Conservation (phyloP, 2,888 invertebrate genomes). For the Cabera pusaria region DNA sequence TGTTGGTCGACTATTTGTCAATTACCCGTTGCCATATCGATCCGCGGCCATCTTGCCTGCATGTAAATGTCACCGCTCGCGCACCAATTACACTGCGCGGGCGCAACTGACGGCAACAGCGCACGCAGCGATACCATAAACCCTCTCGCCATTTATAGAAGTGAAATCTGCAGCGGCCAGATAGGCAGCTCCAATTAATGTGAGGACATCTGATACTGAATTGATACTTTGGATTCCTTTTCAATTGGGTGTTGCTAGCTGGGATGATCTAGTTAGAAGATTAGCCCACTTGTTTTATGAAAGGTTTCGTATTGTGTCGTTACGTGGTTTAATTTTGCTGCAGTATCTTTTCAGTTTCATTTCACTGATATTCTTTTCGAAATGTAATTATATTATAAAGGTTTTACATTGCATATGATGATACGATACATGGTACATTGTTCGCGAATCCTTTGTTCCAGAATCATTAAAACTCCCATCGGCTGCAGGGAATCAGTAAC, state of each 20-base stretch:
- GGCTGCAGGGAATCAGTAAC: conserved; percentile 23
- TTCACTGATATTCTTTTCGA: no score
- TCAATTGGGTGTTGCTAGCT: no score
- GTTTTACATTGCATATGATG: no score
- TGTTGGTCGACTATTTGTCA: conserved; percentile 66
- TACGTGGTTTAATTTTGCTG: no score
- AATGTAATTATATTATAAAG: no score
- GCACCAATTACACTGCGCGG: conserved; percentile 80
- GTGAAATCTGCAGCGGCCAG: conserved; percentile 61
- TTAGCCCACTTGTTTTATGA: no score
- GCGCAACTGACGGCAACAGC: conserved; percentile 75
- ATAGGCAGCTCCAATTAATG: conserved; percentile 78
- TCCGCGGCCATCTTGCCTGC: conserved; percentile 75
- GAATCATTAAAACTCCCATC: conserved; percentile 4
- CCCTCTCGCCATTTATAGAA: conserved; percentile 78
- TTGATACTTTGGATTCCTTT: conserved; percentile 23
- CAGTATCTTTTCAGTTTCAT: no score
- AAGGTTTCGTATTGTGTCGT: no score
- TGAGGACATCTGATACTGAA: conserved; percentile 60
- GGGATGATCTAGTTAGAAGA: no score
- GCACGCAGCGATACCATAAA: conserved; percentile 76
- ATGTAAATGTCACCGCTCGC: conserved; percentile 77
- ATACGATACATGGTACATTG: no score
- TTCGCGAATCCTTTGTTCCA: background rate
- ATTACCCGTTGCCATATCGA: conserved; percentile 68